Evolutionary conservation across 2,113 vertebrate species (phyloP).

Genomic region (Amphilophus citrinellus): DNA sequence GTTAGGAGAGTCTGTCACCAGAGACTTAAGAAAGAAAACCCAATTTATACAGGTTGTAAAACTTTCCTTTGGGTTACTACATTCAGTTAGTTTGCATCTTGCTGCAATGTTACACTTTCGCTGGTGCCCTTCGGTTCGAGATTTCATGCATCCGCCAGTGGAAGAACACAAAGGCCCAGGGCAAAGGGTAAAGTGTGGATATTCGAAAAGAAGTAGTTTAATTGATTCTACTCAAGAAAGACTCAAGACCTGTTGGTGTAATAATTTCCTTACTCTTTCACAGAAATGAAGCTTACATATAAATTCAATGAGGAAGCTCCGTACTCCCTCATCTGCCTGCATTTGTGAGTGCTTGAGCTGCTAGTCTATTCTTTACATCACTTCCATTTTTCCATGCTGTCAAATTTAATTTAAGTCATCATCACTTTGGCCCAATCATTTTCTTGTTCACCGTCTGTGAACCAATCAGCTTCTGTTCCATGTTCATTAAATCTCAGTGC

Average conservation of each 20-base stretch:
- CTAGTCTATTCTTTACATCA: too few species aligned
- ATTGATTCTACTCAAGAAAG: background rate
- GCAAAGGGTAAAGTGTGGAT: background rate
- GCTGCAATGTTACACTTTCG: background rate
- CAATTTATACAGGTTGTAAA: slow-evolving; percentile 6
- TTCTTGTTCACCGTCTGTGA: too few species aligned
- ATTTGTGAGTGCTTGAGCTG: too few species aligned
- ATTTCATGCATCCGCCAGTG: background rate
- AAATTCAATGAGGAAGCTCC: background rate
- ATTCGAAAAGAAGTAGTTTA: background rate
- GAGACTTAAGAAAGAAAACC: slow-evolving; percentile 10
- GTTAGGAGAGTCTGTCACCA: slow-evolving; percentile 3
- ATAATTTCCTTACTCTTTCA: background rate
- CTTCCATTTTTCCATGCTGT: too few species aligned
- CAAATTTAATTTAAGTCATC: too few species aligned
- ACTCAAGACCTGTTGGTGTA: background rate
- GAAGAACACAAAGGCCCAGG: background rate
- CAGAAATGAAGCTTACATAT: background rate
- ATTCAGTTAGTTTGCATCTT: slow-evolving; percentile 5
- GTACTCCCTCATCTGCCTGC: too few species aligned
- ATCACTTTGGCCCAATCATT: too few species aligned
- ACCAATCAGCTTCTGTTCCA: background rate
- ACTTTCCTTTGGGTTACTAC: slow-evolving; percentile 1
- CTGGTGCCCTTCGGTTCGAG: background rate
- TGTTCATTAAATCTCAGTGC: background rate